Base-by-base conservation (phyloP, 1,140 invertebrate species). In the Nephila pilipes region DNA sequence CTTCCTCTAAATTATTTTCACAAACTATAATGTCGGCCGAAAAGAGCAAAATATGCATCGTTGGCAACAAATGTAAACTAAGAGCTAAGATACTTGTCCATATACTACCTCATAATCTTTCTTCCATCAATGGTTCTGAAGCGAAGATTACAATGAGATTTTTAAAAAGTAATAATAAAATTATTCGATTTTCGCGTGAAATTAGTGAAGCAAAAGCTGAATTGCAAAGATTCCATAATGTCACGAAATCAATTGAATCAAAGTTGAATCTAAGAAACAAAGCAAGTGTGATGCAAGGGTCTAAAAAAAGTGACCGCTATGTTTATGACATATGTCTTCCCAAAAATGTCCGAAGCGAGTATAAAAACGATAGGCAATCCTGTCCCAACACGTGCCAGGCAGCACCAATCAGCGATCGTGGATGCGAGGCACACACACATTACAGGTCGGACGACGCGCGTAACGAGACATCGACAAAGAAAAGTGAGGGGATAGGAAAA, bases 381-480 rank as follows among this genome's bases (percentile, higher is more conserved):
- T 20, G 36, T 20, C n/a, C 32, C 18, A 87, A 65, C 58, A 87
- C 55, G 85, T 46, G 57, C 58, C 57, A 25, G 29, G 36, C 25
- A 60, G 63, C 8, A 22, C 63, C 25, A 32, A 65, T 65, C 63
- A 32, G 65, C 14, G 54, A 65, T 54, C 65, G 46, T 8, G 85
- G 22, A 87, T 87, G 85, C 85, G 20, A 25, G 20, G 60, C 20
- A 46, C 65, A 38, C 60, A 87, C 36, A 38, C 58, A 87, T 29
- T 38, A 58, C 25, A 29, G 2, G 18, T 60, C 58, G 16, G 69
- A 16, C 10, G 46, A 25, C 54, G 20, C 54, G 75, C 89, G 79
- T 90, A 60, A 90, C 89, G 88, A 90, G 46, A 87, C 2, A 32
- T 65, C 14, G 46, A 65, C 87, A 22, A 80, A 57, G 85, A 16